Conservation (phyloP, 2,888 invertebrate species). For the Dryadula phaetusa region DNA sequence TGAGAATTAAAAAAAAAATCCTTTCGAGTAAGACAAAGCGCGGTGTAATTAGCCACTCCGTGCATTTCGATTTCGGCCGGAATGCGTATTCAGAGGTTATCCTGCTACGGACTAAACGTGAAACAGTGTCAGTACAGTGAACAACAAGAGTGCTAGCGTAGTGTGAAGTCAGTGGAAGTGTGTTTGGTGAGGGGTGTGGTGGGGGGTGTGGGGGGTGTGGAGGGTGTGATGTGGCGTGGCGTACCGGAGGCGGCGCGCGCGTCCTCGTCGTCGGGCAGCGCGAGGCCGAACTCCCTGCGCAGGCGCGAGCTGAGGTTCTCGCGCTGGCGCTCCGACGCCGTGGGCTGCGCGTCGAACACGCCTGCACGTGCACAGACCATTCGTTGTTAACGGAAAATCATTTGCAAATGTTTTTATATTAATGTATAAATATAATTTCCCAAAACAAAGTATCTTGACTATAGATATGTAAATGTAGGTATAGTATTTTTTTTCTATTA, state of each 20-base stretch:
- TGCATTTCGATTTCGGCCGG: no score
- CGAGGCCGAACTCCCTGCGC: slow-evolving; percentile 91
- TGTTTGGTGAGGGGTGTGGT: neutral
- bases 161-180: slow-evolving; percentile 9
- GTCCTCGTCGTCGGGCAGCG: slow-evolving; percentile 88
- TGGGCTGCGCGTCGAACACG: slow-evolving; percentile 93
- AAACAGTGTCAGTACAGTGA: no score
- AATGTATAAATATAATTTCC: neutral
- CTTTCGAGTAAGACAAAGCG: no score
- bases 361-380: slow-evolving; percentile 62
- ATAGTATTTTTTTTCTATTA: no score
- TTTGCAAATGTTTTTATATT: no score
- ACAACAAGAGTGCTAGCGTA: no score
- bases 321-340: slow-evolving; percentile 92
- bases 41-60: no score
- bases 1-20: no score
- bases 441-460: no score
- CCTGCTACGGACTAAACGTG: no score
- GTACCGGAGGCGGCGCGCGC: slow-evolving; percentile 59
- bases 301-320: slow-evolving; percentile 94
- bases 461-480: no score
- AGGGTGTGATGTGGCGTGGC: slow-evolving; percentile 44
- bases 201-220: slow-evolving; percentile 36
- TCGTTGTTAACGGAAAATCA: neutral
- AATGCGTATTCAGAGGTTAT: no score